A percentile compares a stretch with the other conserved stretches of the same genome.
These are phyloP conservation scores for Ornithorhynchus anatinus DNA, from an alignment of 2,113 vertebrate species.

Conservation along the genomic window DNA sequence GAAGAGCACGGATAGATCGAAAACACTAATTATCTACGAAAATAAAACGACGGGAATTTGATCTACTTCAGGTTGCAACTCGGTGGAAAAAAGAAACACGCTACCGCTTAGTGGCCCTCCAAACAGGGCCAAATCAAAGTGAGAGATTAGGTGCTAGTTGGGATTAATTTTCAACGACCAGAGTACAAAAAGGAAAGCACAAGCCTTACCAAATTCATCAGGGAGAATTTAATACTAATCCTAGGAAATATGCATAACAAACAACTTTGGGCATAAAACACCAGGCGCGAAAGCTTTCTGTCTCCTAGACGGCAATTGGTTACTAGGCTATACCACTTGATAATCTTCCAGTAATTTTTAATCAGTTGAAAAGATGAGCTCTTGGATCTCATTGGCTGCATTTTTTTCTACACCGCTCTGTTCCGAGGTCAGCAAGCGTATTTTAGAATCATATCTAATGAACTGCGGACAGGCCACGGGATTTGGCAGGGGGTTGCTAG, in stretches of 20 bases:
- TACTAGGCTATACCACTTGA: not conserved
- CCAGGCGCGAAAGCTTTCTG: not conserved
- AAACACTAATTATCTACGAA: no score
- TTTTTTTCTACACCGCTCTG: not conserved
- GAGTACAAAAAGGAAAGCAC: slow-evolving; percentile 56
- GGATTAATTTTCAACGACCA: slow-evolving; percentile 47
- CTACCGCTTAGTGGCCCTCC: slow-evolving; percentile 24
- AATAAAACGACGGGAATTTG: not conserved
- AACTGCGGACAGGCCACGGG: not conserved
- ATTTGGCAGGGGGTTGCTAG: slow-evolving; percentile 1
- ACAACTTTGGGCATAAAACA: slow-evolving; percentile 10
- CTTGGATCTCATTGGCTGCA: not conserved
- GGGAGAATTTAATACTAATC: slow-evolving; percentile 58
- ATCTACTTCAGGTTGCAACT: slow-evolving; percentile 23
- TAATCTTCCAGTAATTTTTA: slow-evolving; percentile 29
- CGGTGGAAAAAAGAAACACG: slow-evolving; percentile 16
- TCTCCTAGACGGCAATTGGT: slow-evolving; percentile 29
- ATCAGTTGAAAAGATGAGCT: slow-evolving; percentile 4
- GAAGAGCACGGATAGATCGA: no score
- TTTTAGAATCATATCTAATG: slow-evolving; percentile 1
- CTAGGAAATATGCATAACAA: slow-evolving; percentile 41
- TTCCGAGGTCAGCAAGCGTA: not conserved
- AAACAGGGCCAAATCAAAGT: slow-evolving; percentile 48
- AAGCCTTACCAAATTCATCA: slow-evolving; percentile 49
- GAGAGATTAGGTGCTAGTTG: slow-evolving; percentile 43